phyloP scores from a whole-genome alignment of 2,888 invertebrate species.

The Metopia argyrocephala region DNA sequence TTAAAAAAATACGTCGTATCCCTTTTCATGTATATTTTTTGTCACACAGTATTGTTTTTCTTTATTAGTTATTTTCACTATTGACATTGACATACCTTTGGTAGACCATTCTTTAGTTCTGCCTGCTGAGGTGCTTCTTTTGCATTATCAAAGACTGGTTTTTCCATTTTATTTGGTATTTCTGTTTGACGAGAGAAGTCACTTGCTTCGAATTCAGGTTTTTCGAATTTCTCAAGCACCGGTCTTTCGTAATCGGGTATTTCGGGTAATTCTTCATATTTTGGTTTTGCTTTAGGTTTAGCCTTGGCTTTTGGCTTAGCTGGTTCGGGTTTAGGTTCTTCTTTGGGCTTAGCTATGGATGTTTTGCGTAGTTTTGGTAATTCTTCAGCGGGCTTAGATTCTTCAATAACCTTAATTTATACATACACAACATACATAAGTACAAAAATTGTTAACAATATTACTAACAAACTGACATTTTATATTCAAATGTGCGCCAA shows the following conservation, averaged over 20 bases:
- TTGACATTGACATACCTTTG: conserved; percentile 73
- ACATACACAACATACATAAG: too few species aligned
- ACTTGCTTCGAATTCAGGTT: conserved; percentile 80
- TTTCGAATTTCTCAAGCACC: conserved; percentile 85
- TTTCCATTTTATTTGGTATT: conserved; percentile 76
- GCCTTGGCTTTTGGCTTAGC: conserved; percentile 73
- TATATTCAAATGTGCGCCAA: neutral
- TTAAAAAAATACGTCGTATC: too few species aligned
- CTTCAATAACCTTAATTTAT: conserved; percentile 71
- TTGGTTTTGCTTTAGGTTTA: conserved; percentile 74
- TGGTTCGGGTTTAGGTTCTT: conserved; percentile 73
- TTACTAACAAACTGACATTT: neutral
- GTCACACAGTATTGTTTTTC: too few species aligned
- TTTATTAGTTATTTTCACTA: too few species aligned
- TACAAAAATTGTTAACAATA: conserved; percentile 9
- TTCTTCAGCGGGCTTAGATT: conserved; percentile 72
- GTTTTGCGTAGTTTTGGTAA: conserved; percentile 77
- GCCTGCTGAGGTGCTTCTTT: conserved; percentile 70
- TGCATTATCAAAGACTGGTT: conserved; percentile 68
- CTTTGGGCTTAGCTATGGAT: conserved; percentile 71
- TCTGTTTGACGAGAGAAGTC: conserved; percentile 75
- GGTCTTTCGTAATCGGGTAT: conserved; percentile 88
- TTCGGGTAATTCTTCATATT: conserved; percentile 82
- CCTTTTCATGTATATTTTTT: too few species aligned
- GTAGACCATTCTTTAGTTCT: conserved; percentile 72